Conservation (phyloP, 2,113 vertebrate genomes). For the Xerus inauris region DNA sequence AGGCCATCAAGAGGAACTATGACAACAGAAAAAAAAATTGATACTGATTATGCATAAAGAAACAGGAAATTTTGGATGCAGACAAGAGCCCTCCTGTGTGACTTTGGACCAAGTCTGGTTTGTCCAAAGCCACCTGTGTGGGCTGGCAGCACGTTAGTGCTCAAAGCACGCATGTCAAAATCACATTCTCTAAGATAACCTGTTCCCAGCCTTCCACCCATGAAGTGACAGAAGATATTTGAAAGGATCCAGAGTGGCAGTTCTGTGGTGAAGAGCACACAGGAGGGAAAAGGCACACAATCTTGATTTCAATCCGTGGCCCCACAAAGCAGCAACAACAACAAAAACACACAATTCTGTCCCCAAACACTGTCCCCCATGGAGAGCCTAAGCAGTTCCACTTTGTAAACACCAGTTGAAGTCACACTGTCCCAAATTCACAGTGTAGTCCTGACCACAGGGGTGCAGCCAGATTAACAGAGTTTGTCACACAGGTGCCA, state of each 20-base stretch:
- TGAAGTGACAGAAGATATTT: background rate
- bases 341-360: no score
- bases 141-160: no score
- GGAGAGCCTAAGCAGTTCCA: background rate
- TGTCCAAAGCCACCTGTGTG: background rate
- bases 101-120: background rate
- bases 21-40: background rate
- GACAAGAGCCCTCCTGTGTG: background rate
- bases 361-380: background rate
- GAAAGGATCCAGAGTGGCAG: background rate
- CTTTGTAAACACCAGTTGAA: background rate
- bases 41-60: background rate
- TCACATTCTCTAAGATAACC: background rate
- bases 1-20: background rate
- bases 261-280: background rate
- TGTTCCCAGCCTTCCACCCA: background rate
- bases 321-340: background rate
- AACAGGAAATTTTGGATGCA: background rate
- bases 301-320: background rate
- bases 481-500: background rate
- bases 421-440: background rate
- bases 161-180: accelerated
- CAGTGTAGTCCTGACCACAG: background rate
- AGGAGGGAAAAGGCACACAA: no score
- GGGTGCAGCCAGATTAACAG: background rate